These are phyloP conservation scores for Girardinichthys multiradiatus DNA, from an alignment of 2,113 vertebrate species.

Conservation along the genomic window DNA sequence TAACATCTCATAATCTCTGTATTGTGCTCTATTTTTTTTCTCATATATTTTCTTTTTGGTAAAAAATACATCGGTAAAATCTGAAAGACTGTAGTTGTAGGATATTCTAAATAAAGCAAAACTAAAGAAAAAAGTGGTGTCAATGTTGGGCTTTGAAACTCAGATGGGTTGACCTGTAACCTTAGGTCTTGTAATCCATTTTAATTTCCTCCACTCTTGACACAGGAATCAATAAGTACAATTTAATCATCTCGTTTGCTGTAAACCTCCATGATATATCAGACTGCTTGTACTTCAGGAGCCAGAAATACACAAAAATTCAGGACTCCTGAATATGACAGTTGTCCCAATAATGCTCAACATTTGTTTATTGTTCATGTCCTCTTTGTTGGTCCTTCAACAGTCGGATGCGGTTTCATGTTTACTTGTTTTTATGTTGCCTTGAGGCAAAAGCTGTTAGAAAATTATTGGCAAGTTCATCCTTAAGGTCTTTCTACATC, in stretches of 20 bases:
- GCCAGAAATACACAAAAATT: not conserved
- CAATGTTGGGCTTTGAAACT: not conserved
- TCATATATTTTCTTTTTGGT: not conserved
- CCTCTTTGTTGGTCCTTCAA: not conserved
- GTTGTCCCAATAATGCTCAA: not conserved
- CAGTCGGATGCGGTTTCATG: not conserved
- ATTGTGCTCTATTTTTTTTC: not conserved
- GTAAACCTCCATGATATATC: slow-evolving; percentile 1
- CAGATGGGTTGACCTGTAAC: slow-evolving; percentile 27
- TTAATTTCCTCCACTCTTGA: not conserved
- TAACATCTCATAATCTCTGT: not conserved
- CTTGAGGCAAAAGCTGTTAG: not conserved
- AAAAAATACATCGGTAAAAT: not conserved
- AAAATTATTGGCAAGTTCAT: not conserved
- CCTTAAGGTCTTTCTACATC: not conserved
- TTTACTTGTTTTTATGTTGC: slow-evolving; percentile 4
- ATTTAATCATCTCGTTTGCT: slow-evolving; percentile 36
- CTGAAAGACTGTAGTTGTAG: not conserved
- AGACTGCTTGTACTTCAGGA: not conserved
- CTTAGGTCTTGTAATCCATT: slow-evolving; percentile 4
- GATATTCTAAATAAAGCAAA: slow-evolving; percentile 5
- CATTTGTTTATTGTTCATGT: slow-evolving; percentile 3
- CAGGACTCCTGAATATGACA: not conserved
- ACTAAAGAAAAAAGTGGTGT: not conserved
- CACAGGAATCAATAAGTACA: slow-evolving; percentile 35